Evolutionary conservation across 37 sponge, comb jelly and placozoan genomes (phyloP).

Genomic region (Crambe crambe): DNA sequence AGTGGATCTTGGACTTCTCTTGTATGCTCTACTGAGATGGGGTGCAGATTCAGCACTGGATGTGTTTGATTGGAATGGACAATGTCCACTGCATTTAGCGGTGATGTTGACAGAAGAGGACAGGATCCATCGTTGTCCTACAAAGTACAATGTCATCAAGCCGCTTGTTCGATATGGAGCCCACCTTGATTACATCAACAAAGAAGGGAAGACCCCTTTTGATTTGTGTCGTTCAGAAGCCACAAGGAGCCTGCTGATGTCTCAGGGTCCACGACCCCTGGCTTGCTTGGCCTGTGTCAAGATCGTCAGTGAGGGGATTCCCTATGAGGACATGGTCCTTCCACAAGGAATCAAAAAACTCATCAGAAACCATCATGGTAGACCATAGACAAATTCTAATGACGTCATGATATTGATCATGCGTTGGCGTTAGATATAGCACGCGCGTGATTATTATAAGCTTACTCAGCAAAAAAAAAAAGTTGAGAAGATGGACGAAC

Average conservation of each 20-base stretch:
- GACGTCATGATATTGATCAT: background rate
- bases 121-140: background rate
- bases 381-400: background rate
- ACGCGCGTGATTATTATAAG: background rate
- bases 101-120: slow-evolving; percentile 14
- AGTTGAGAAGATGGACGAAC: background rate
- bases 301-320: slow-evolving; percentile 15
- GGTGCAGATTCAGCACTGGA: slow-evolving; percentile 30
- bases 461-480: background rate
- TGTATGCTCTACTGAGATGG: slow-evolving; percentile 37
- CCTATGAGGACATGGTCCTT: slow-evolving; percentile 12
- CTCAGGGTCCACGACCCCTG: slow-evolving; percentile 12
- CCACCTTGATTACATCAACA: slow-evolving; percentile 39
- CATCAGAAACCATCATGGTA: slow-evolving; percentile 28
- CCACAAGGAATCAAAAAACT: slow-evolving; percentile 29
- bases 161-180: slow-evolving; percentile 40
- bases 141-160: slow-evolving; percentile 15
- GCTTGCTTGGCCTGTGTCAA: slow-evolving; percentile 20
- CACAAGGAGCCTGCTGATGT: background rate
- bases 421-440: no score
- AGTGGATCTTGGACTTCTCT: slow-evolving; percentile 9
- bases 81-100: slow-evolving; percentile 31
- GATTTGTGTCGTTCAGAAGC: background rate
- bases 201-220: slow-evolving; percentile 24
- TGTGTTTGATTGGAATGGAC: slow-evolving; percentile 44